phyloP scores from a whole-genome alignment of 2,888 invertebrate genomes.

The Diplazon laetatorius region DNA sequence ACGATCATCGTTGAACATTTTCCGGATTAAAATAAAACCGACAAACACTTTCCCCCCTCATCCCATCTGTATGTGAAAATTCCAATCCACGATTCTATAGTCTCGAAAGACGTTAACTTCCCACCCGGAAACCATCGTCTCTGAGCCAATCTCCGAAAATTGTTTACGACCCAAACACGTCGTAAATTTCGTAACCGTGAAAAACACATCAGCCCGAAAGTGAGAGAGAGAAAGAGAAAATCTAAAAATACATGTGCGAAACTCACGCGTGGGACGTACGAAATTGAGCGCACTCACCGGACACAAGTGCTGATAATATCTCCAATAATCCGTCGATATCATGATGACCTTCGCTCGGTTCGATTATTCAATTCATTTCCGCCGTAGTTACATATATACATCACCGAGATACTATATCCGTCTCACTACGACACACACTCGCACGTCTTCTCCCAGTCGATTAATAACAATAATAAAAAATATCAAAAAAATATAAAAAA shows the following conservation, averaged over 20 bases:
- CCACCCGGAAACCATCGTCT: constrained; percentile 10
- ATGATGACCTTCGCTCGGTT: constrained; percentile 14
- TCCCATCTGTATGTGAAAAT: constrained; percentile 28
- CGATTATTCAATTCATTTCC: neutral
- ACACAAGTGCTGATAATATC: constrained; percentile 50
- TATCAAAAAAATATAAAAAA: neutral
- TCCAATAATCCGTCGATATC: constrained; percentile 59
- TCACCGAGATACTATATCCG: constrained; percentile 25
- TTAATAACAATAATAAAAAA: constrained; percentile 16
- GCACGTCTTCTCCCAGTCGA: neutral
- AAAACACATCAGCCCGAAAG: too few relatives aligned
- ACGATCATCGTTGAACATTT: too few relatives aligned
- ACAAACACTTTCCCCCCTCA: too few relatives aligned
- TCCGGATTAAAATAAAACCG: too few relatives aligned
- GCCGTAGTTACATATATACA: neutral
- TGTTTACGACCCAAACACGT: constrained; percentile 18
- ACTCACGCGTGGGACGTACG: neutral
- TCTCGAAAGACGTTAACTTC: constrained; percentile 49
- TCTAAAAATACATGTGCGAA: constrained; percentile 1
- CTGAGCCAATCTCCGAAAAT: constrained; percentile 1
- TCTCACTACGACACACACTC: neutral
- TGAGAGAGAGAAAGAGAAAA: neutral
- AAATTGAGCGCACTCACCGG: constrained; percentile 54
- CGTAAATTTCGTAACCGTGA: constrained; percentile 26
- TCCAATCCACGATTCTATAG: constrained; percentile 7